phyloP scores from a whole-genome alignment of 2,797 vertebrate genomes.

The Pipistrellus pipistrellus region DNA sequence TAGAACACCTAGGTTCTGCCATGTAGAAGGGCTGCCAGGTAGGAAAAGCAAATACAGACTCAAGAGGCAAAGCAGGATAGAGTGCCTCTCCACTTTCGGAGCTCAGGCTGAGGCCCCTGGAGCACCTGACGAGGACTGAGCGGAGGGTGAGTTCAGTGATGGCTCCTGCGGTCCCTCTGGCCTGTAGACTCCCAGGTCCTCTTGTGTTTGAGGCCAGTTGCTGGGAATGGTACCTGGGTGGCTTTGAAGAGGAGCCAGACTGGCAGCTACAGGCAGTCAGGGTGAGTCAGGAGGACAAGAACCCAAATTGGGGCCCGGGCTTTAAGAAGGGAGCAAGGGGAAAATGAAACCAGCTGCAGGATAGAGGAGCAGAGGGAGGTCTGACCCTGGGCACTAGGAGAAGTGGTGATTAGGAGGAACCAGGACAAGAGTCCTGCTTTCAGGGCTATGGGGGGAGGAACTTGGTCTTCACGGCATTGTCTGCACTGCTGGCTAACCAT shows the following conservation, averaged over 20 bases:
- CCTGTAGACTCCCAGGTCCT: background rate
- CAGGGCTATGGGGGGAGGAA: background rate
- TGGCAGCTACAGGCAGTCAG: background rate
- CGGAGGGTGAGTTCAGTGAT: background rate
- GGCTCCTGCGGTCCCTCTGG: background rate
- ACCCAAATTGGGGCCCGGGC: background rate
- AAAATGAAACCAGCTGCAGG: background rate
- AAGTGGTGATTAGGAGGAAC: background rate
- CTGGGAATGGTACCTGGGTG: background rate
- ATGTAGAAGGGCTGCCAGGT: fast-evolving
- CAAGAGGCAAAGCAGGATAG: background rate
- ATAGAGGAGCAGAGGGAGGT: background rate
- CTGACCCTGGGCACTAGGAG: background rate
- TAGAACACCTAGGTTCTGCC: background rate
- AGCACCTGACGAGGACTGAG: no score
- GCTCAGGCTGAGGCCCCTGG: background rate
- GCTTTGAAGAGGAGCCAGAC: background rate
- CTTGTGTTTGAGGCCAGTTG: background rate
- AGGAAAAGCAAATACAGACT: background rate
- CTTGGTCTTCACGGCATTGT: background rate
- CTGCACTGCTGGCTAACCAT: background rate
- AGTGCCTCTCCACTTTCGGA: background rate
- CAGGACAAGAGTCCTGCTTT: background rate
- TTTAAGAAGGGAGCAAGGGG: background rate
- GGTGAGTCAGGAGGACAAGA: background rate